Evolutionary conservation across 2,113 vertebrate genomes (phyloP), one percentile per base, ranked within the genome.

Genomic region (Calonectris borealis): DNA sequence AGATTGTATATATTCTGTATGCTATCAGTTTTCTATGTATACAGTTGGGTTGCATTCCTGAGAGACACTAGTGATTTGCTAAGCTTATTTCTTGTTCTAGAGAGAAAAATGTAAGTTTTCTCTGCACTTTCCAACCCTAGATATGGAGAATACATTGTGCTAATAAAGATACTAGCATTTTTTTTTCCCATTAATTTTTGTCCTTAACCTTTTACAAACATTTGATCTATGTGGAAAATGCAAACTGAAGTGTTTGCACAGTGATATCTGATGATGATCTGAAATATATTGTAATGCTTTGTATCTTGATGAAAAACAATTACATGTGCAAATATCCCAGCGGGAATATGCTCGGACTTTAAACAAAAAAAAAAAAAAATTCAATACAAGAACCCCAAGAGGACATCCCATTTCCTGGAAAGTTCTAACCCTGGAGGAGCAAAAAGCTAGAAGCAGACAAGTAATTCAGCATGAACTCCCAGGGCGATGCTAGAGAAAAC

Each of bases 41-140:
- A 52, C 16, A 22, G 32, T 11, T 38, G 11, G 57, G 16, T 17
- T 88, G 31, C 26, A 44, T 52, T 92, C n/a, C 49, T 44, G 40
- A 83, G 60, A 73, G 29, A 72, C 7, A 13, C 55, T 86, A n/a
- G 80, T n/a, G 57, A 93, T 96, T 95, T 12, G 27, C 76, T 77
- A 78, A 83, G 58, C 34, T 95, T 94, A 73, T 88, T 71, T 95
- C 57, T 88, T 82, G 62, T 66, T 76, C 79, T 61, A 87, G 38
- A 95, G 75, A 95, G 81, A 95, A 94, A 87, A 97, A 78, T 34
- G 16, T 32, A 66, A 91, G 31, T 51, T 96, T 96, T 94, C 73
- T 93, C 80, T 94, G 62, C 46, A 92, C 61, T 89, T 94, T 90
- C 58, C 75, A 83, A 64, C 18, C 48, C 49, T 55, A 85, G 61